Base-by-base conservation (phyloP, 2,888 invertebrate genomes). In the Liposcelis brunnea region DNA sequence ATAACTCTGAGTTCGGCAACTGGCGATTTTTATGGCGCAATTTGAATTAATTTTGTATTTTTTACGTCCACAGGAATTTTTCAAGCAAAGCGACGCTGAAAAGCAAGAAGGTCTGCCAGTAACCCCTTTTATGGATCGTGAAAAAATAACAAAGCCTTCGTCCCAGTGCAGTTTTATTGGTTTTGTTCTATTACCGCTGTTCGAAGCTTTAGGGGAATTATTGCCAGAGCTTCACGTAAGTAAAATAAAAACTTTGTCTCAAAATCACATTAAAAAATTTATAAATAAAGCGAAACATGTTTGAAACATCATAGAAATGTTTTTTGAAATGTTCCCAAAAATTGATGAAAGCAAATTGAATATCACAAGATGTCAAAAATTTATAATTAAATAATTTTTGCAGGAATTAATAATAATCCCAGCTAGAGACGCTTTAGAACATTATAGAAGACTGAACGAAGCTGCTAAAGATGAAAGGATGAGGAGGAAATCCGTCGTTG, bases 151-250 rank as follows among this genome's bases (percentile, higher is more conserved):
- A 48, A 84, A 82, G 59, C 80, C 82, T 2, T 80, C 82, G 14
- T 83, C 84, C 1, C 84, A 85, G 61, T 80, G 81, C 58, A 80
- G 81, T 45, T 85, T 85, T 63, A 85, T 85, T 59, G 82, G 83
- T 38, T 71, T 81, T 56, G 83, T 85, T 36, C 67, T 85, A 40
- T 65, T 85, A 55, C 85, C 85, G 12, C 67, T 85, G 35, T 84
- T 84, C 59, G 82, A 84, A 61, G 75, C 80, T 6, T 69, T 85
- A 14, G 80, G 80, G 11, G 77, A 78, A 52, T 68, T 82, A 42
- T 71, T 83, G 50, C 75, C 78, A 2, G 79, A 80, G 59, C 66
- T 83, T 48, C 75, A 78, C 66, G 83, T 78, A 55, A 55, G 55
- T 34, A 21, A 26, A 35, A 26, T 44, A 32, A 14, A 6, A 6